Evolutionary conservation across 2,888 invertebrate genomes (phyloP), one percentile per base, ranked within the genome.

Genomic region (Omphaloscelis lunosa): DNA sequence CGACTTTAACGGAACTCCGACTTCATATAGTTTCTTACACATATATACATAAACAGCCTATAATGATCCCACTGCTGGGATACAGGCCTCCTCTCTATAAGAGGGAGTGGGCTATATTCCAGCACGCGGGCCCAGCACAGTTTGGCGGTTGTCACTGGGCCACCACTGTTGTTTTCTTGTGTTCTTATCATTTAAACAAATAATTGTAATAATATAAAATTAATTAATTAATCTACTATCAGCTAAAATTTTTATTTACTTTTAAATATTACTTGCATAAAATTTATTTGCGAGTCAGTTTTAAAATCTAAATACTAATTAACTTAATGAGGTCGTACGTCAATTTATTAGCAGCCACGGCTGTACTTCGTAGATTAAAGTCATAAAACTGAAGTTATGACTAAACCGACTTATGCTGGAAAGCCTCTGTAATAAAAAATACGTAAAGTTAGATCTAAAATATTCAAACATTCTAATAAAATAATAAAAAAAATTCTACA

Each of bases 291-390:
- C 87, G 78, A 82, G 53, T 63, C 72, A 66, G 70, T 72, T 79
- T 68, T 75, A 78, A 87, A 91, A 92, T 93, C 92, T 91, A 85
- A 92, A 90, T 91, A 92, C 90, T 91, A 92, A 92, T 93, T 92
- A 91, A 88, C 79, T 89, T 91, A 90, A 91, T 91, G 89, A 91
- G 87, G 80, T 75, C 69, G 56, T 82, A 58, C 61, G 71, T 74
- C 51, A 67, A 82, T 78, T 79, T 80, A 82, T 76, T 73, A 79
- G 69, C 74, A 61, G 72, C 71, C 59, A 66, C 48, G 71, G 62
- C 77, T 62, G 76, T 41, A 67, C 72, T 56, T 70, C 29, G 71
- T 45, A 75, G 59, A 72, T 73, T 70, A 78, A 72, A 63, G 51
- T 74, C 63, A 71, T 66, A 45, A 80, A 80, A 72, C 12, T 23